Base-by-base conservation (phyloP, 2,113 vertebrate species). In the Serinus canaria region DNA sequence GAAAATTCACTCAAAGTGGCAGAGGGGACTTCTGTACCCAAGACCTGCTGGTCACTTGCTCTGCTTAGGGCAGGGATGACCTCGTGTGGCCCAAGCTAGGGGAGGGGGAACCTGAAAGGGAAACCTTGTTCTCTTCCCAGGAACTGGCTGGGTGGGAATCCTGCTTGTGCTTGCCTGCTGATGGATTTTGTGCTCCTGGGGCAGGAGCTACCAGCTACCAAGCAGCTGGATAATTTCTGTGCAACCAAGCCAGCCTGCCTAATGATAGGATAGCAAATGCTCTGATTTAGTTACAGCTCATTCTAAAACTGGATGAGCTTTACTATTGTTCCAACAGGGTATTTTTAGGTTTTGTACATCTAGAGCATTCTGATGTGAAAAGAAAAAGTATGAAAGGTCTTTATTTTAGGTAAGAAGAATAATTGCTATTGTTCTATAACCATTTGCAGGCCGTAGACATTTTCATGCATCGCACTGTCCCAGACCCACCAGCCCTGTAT, bases 401-500 rank as follows among this genome's bases (percentile, higher is more conserved):
- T 83, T 64, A 27, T 50, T 85, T 80, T 68, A 70, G n/a, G 35
- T 83, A 37, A 75, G 60, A 78, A 68, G 75, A 94, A 35, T 92
- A 89, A 93, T 24, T 53, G 60, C 72, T 72, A 2, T 67, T 77
- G 24, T 94, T 88, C 59, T 85, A 1, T 78, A 55, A 90, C 63
- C 52, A 30, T 94, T 95, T 97, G 67, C 96, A 99, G 99, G 98
- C 91, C 99, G 99, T 83, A 99, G 99, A 97, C 99, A 99, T 98
- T 99, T 99, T 96, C 99, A 98, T 87, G 97, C 97, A 69, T 98
- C 98, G 24, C 97, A 98, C 82, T 98, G 99, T 92, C 98, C 98
- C 52, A 98, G 99, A 95, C 99, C 99, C 53, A 98, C 99, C 78
- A 99, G 99, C 95, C 99, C 99, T 1, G 98, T 99, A 90, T 99